phyloP scores from a whole-genome alignment of 2,888 invertebrate species.

The Andrena camellia region DNA sequence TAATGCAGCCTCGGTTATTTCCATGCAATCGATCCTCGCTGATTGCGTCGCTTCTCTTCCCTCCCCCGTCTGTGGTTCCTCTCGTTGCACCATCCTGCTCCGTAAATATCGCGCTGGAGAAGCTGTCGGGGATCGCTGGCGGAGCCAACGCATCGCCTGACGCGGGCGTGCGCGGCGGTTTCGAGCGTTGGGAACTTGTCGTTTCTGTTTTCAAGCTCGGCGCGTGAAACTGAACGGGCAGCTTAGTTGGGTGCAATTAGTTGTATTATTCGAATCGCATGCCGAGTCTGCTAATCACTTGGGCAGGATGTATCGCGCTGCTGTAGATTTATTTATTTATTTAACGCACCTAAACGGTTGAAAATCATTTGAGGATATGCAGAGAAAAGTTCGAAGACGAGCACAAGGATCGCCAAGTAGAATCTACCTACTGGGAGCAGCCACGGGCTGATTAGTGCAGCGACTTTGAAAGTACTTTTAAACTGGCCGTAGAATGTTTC shows the following conservation, averaged over 20 bases:
- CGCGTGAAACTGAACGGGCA: not conserved
- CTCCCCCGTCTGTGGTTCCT: not conserved
- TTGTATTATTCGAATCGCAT: not conserved
- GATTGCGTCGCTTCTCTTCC: slow-evolving; percentile 49
- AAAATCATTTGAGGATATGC: too few relatives aligned
- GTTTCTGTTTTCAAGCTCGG: not conserved
- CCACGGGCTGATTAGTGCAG: too few relatives aligned
- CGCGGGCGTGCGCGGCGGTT: not conserved
- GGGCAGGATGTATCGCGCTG: too few relatives aligned
- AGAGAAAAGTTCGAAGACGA: too few relatives aligned
- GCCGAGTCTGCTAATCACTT: too few relatives aligned
- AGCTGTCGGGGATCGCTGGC: not conserved
- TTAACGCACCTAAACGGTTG: too few relatives aligned
- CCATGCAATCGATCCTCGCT: slow-evolving; percentile 63
- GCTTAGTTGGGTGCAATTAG: not conserved
- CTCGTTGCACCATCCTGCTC: slow-evolving; percentile 1
- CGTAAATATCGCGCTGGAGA: slow-evolving; percentile 16
- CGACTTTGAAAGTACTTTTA: too few relatives aligned
- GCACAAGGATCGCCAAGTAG: too few relatives aligned
- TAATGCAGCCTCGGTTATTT: slow-evolving; percentile 72
- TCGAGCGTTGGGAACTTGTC: not conserved
- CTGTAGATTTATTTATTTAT: too few relatives aligned
- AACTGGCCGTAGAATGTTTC: too few relatives aligned
- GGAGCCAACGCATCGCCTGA: not conserved
- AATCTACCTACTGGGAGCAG: too few relatives aligned